phyloP scores from a whole-genome alignment of 2,888 invertebrate species.

The Clepsis dumicolana region DNA sequence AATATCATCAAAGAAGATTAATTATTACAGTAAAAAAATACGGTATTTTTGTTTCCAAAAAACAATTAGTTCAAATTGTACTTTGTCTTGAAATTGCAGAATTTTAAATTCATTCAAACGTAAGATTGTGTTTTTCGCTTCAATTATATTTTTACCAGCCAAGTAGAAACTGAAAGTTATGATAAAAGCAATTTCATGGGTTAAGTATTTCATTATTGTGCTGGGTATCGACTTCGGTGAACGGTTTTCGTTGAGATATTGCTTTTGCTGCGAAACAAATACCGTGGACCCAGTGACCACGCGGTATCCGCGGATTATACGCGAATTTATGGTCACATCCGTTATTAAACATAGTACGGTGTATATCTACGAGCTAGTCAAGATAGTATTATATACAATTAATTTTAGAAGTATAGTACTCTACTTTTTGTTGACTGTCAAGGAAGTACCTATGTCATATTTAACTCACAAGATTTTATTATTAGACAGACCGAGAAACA shows the following conservation, averaged over 20 bases:
- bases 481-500: too few relatives aligned
- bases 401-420: too few relatives aligned
- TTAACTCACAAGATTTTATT: too few relatives aligned
- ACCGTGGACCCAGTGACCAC: not conserved
- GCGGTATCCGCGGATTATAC: not conserved
- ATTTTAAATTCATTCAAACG: not conserved
- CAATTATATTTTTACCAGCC: not conserved
- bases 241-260: slow-evolving; percentile 1
- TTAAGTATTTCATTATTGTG: not conserved
- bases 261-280: not conserved
- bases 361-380: too few relatives aligned
- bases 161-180: not conserved
- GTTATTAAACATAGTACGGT: not conserved
- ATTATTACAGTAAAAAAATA: too few relatives aligned
- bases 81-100: not conserved
- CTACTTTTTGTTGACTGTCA: too few relatives aligned
- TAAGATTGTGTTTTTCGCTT: not conserved
- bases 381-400: too few relatives aligned
- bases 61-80: too few relatives aligned
- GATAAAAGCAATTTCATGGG: not conserved
- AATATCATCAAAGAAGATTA: too few relatives aligned
- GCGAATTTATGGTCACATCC: not conserved
- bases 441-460: too few relatives aligned
- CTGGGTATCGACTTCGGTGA: not conserved
- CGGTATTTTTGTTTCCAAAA: not conserved